phyloP scores from a whole-genome alignment of 2,113 vertebrate species.

The Nycticebus coucang region DNA sequence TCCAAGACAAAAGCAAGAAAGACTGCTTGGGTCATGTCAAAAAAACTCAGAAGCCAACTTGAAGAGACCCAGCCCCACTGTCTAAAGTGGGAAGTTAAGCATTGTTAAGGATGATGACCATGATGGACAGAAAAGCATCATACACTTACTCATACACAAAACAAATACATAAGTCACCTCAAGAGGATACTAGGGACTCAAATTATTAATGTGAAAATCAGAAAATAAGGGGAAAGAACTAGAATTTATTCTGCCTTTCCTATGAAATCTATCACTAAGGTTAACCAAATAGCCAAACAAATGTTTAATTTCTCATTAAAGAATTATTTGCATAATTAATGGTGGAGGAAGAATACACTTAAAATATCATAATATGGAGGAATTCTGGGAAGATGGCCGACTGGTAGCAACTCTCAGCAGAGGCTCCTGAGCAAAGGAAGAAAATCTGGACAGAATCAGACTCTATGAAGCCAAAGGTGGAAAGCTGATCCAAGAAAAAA shows the following conservation, averaged over 20 bases:
- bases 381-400: no score
- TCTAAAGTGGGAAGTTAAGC: not conserved
- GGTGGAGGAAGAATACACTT: not conserved
- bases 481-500: no score
- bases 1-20: not conserved
- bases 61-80: accelerated
- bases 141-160: not conserved
- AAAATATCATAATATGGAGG: not conserved
- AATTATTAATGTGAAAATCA: not conserved
- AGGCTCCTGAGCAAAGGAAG: no score
- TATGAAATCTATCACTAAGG: not conserved
- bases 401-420: no score
- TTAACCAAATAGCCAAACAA: not conserved
- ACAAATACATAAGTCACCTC: not conserved
- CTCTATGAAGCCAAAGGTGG: no score
- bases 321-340: not conserved
- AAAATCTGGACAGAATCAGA: no score
- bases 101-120: accelerated
- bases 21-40: accelerated
- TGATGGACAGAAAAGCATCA: not conserved
- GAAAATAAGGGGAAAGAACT: not conserved
- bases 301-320: not conserved
- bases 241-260: not conserved
- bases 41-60: not conserved
- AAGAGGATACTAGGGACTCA: not conserved